Evolutionary conservation across 2,888 invertebrate species (phyloP).

Genomic region (Andrena haemorrhoa): DNA sequence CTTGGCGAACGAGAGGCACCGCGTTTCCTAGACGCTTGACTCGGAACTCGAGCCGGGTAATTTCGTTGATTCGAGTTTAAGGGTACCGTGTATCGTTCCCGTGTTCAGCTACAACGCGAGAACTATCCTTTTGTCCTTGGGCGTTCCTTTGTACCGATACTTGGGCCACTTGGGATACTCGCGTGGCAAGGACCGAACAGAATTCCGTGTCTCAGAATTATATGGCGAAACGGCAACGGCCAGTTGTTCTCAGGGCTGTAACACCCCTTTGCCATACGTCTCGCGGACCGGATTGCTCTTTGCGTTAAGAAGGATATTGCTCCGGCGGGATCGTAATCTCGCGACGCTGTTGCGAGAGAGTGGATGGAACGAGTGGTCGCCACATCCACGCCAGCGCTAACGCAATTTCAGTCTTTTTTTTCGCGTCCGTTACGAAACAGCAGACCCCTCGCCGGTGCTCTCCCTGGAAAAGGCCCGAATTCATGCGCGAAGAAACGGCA

Average conservation of each 20-base stretch:
- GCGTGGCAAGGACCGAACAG: slow-evolving; percentile 55
- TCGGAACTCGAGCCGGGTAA: slow-evolving; percentile 33
- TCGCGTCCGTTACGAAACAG: background rate
- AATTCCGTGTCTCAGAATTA: slow-evolving; percentile 70
- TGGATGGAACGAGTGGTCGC: background rate
- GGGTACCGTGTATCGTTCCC: slow-evolving; percentile 10
- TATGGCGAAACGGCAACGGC: slow-evolving; percentile 62
- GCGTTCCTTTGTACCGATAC: slow-evolving; percentile 69
- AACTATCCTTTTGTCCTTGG: slow-evolving; percentile 71
- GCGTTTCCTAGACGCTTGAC: slow-evolving; percentile 9
- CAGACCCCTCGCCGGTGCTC: background rate
- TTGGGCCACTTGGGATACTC: slow-evolving; percentile 55
- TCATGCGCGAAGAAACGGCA: background rate
- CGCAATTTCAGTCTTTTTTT: background rate
- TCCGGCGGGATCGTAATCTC: slow-evolving; percentile 11
- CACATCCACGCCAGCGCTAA: slow-evolving; percentile 3
- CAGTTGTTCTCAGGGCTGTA: slow-evolving; percentile 63
- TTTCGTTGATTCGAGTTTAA: slow-evolving; percentile 29
- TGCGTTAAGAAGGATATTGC: slow-evolving; percentile 5
- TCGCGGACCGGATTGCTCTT: slow-evolving; percentile 14
- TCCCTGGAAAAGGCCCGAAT: background rate
- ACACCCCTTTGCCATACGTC: slow-evolving; percentile 48
- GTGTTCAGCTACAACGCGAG: slow-evolving; percentile 58
- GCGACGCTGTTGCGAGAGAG: slow-evolving; percentile 9
- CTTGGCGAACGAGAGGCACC: background rate